These are phyloP conservation scores for Pachycephus smyrnensis DNA, from an alignment of 2,888 invertebrate genomes.

Conservation along the genomic window DNA sequence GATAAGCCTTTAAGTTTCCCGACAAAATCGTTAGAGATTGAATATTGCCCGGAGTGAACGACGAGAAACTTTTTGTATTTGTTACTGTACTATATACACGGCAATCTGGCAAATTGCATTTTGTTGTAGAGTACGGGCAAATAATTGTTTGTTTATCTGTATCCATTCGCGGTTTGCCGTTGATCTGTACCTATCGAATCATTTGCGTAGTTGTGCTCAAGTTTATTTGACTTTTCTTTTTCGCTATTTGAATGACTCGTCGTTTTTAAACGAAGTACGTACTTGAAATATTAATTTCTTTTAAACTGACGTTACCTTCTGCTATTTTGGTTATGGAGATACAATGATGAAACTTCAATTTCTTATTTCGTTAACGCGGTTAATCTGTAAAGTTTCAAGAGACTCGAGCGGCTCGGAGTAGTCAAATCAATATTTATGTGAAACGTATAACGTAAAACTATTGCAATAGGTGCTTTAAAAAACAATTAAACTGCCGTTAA, in stretches of 20 bases:
- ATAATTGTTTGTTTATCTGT: neutral
- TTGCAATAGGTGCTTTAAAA: too few species aligned
- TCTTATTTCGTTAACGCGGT: neutral
- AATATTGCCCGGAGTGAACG: neutral
- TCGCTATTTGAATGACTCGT: neutral
- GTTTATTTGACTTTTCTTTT: neutral
- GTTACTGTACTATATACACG: too few species aligned
- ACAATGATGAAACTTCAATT: neutral
- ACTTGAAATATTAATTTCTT: neutral
- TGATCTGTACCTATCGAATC: neutral
- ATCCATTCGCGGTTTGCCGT: neutral
- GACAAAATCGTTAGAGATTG: neutral
- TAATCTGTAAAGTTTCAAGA: neutral
- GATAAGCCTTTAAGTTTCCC: neutral
- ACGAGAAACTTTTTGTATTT: neutral
- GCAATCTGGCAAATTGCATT: neutral
- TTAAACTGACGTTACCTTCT: neutral
- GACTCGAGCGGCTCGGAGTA: too few species aligned
- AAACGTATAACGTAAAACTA: too few species aligned
- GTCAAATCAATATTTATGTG: too few species aligned
- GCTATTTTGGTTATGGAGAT: neutral
- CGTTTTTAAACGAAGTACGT: neutral
- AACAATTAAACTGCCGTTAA: too few species aligned
- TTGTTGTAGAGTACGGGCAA: neutral
- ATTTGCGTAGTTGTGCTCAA: neutral